Percentiles rank a stretch among this genome's conserved stretches.
These are phyloP conservation scores for Neria commutata DNA, from an alignment of 2,888 invertebrate species.

Conservation along the genomic window DNA sequence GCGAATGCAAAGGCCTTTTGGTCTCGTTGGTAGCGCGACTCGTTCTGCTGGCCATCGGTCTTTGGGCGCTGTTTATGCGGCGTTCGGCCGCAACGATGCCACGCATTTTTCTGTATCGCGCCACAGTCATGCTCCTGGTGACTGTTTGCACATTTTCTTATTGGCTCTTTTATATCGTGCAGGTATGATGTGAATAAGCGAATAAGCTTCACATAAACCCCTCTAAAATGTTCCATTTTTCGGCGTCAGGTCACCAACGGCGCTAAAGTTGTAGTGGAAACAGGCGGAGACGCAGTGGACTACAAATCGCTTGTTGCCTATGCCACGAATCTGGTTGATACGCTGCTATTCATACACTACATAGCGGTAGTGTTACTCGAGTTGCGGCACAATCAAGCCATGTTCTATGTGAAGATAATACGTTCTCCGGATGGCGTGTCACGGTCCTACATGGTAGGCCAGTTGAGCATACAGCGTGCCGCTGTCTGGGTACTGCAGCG, in stretches of 20 bases:
- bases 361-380: slow-evolving; percentile 92
- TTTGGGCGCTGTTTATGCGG: slow-evolving; percentile 91
- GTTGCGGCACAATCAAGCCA: slow-evolving; percentile 88
- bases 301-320: slow-evolving; percentile 91
- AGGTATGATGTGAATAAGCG: too few species aligned
- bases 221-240: too few species aligned
- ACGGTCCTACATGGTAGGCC: slow-evolving; percentile 84
- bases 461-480: slow-evolving; percentile 92
- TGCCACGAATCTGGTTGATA: slow-evolving; percentile 91
- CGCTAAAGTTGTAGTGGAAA: slow-evolving; percentile 76
- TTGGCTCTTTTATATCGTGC: slow-evolving; percentile 97
- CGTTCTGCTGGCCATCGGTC: slow-evolving; percentile 84
- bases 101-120: slow-evolving; percentile 87
- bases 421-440: slow-evolving; percentile 96
- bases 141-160: slow-evolving; percentile 93
- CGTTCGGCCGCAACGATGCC: slow-evolving; percentile 87
- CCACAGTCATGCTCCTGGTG: slow-evolving; percentile 85
- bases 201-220: too few species aligned
- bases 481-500: slow-evolving; percentile 93
- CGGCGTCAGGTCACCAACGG: slow-evolving; percentile 68
- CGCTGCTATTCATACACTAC: slow-evolving; percentile 92
- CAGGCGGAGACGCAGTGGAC: slow-evolving; percentile 78
- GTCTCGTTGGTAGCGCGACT: slow-evolving; percentile 91
- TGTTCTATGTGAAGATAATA: slow-evolving; percentile 87
- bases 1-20: slow-evolving; percentile 92